Evolutionary conservation across 2,888 invertebrate species (phyloP), one percentile per base, ranked within the genome.

Genomic region (Drosophila sordidapex): DNA sequence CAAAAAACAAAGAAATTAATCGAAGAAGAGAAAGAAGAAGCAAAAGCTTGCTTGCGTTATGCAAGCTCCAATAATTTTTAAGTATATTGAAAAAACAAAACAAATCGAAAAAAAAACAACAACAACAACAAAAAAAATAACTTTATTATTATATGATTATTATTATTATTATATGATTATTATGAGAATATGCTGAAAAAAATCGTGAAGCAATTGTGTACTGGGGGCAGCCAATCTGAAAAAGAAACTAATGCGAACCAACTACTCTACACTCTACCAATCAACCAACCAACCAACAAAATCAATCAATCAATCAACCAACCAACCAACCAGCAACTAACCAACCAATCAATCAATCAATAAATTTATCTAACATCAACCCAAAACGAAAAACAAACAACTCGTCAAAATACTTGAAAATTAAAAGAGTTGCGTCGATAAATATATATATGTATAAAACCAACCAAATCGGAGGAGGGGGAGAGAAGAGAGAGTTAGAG

Each of bases 161-260:
- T 27, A 56, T 56, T 56, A 56, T 54, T n/a, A 18, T 35, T 36
- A 36, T 56, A 83, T 82, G 56, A 84, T 84, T 70, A 82, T 82
- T 80, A 87, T 83, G 82, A 84, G 83, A 85, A 81, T 83, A 87
- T 85, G 85, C 88, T 86, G 90, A 92, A 90, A 91, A 35, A 93
- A 93, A 92, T 91, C 93, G 93, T 93, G 93, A 93, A 93, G 93
- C 93, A 93, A 93, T 93, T 93, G 93, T 93, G 93, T 93, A 93
- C 91, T 92, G 93, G 93, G 93, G 92, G 91, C 93, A 93, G 93
- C 92, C 92, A 92, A 92, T 92, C 91, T 90, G 90, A 89, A 82
- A 82, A 81, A 72, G 61, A 81, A 79, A 82, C 72, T 69, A 78
- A 75, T 77, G 66, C 70, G 66, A 70, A 71, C 35, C 76, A 75